phyloP scores from a whole-genome alignment of 2,888 invertebrate genomes.

The Agrenia bidenticulata region DNA sequence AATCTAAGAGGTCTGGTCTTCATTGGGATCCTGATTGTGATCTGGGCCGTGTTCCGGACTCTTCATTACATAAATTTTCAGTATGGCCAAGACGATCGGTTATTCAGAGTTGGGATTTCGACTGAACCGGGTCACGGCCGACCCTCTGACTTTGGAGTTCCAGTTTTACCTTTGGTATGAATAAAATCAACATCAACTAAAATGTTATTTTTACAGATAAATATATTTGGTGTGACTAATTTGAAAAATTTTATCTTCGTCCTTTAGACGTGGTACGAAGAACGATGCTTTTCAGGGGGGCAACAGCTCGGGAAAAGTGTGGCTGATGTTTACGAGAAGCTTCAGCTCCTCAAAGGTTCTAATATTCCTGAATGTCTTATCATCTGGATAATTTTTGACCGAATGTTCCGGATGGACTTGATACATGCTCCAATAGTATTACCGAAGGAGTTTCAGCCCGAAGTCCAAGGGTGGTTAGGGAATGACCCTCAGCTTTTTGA shows the following conservation, averaged over 20 bases:
- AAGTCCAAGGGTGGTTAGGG: constrained; percentile 47
- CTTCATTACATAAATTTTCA: not conserved
- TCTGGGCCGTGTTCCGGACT: not conserved
- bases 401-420: constrained; percentile 37
- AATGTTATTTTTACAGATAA: too few species aligned
- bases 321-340: constrained; percentile 27
- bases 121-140: not conserved
- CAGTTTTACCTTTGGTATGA: not conserved
- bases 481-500: constrained; percentile 40
- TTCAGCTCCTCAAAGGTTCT: constrained; percentile 27
- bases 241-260: not conserved
- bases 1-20: not conserved
- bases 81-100: not conserved
- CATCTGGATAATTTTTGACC: constrained; percentile 32
- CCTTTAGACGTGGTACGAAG: constrained; percentile 30
- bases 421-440: constrained; percentile 36
- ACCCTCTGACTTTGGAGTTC: not conserved
- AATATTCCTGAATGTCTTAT: constrained; percentile 22
- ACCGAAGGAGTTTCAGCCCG: constrained; percentile 37
- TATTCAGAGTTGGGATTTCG: not conserved
- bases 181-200: too few species aligned
- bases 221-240: too few species aligned
- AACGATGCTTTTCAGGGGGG: constrained; percentile 22
- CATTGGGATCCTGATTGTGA: not conserved
- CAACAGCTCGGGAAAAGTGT: constrained; percentile 8